Conservation (phyloP, 2,888 invertebrate genomes). For the Stenichneumon culpator region DNA sequence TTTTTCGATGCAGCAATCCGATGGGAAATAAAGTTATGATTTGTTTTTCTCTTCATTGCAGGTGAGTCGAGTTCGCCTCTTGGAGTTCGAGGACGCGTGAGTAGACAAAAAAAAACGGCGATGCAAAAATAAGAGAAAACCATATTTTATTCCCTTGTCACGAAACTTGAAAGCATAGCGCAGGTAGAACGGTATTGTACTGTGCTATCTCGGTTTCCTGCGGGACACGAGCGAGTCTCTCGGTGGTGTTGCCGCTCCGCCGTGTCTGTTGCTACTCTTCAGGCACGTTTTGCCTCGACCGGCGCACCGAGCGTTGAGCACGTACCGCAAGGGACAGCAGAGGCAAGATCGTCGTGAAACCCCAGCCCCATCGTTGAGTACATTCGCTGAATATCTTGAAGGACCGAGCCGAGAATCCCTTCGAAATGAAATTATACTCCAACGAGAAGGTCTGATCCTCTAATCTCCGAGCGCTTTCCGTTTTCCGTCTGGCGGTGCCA, state of each 20-base stretch:
- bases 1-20: background rate
- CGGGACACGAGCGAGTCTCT: constrained; percentile 37
- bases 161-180: constrained; percentile 9
- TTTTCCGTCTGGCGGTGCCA: background rate
- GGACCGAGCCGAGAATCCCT: constrained; percentile 11
- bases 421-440: constrained; percentile 7
- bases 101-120: constrained; percentile 26
- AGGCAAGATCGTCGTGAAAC: constrained; percentile 38
- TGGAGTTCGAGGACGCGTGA: constrained; percentile 20
- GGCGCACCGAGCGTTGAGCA: constrained; percentile 44
- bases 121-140: background rate
- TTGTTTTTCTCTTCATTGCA: constrained; percentile 52
- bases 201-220: constrained; percentile 32
- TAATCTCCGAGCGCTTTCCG: background rate
- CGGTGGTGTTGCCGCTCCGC: constrained; percentile 20
- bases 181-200: constrained; percentile 34
- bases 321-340: constrained; percentile 56
- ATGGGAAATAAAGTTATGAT: constrained; percentile 54
- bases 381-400: constrained; percentile 42
- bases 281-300: constrained; percentile 62
- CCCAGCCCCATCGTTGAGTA: constrained; percentile 16
- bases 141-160: constrained; percentile 19
- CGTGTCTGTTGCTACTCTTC: constrained; percentile 41
- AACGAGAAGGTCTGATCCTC: background rate
- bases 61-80: constrained; percentile 52